Evolutionary conservation across 2,113 vertebrate genomes (phyloP).

Genomic region (Promerops cafer): DNA sequence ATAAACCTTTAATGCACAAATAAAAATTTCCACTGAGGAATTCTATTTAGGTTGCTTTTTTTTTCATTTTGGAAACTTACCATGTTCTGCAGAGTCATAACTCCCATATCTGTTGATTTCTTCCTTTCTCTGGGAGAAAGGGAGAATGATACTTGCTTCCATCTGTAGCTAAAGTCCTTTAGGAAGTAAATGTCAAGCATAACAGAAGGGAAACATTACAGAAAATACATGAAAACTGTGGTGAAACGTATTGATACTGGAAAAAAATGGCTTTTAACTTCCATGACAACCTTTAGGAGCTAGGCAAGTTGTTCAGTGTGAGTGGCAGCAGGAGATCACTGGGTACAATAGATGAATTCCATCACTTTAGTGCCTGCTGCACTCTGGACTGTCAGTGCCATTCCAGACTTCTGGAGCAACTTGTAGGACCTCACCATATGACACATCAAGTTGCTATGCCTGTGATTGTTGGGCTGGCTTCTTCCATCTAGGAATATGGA

Average conservation of each 20-base stretch:
- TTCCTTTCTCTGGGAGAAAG: not conserved
- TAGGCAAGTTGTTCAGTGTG: not conserved
- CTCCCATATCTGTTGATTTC: not conserved
- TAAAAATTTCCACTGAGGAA: not conserved
- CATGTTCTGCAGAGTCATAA: not conserved
- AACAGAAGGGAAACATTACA: not conserved
- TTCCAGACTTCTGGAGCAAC: not conserved
- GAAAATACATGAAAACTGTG: not conserved
- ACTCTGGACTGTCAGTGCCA: not conserved
- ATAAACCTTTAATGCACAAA: not conserved
- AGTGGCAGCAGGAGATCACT: not conserved
- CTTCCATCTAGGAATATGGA: conserved; percentile 19
- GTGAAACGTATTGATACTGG: not conserved
- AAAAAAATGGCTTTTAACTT: not conserved
- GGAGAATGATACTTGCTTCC: not conserved
- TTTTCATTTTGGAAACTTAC: not conserved
- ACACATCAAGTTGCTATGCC: not conserved
- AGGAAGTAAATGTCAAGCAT: not conserved
- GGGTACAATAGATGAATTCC: not conserved
- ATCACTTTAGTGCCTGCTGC: not conserved
- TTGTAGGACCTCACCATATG: not conserved
- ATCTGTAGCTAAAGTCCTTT: not conserved
- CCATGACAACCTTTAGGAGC: not conserved
- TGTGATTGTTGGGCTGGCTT: not conserved
- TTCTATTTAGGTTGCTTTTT: not conserved